Base-by-base conservation (phyloP, 2,113 vertebrate genomes). In the Dasypus novemcinctus region DNA sequence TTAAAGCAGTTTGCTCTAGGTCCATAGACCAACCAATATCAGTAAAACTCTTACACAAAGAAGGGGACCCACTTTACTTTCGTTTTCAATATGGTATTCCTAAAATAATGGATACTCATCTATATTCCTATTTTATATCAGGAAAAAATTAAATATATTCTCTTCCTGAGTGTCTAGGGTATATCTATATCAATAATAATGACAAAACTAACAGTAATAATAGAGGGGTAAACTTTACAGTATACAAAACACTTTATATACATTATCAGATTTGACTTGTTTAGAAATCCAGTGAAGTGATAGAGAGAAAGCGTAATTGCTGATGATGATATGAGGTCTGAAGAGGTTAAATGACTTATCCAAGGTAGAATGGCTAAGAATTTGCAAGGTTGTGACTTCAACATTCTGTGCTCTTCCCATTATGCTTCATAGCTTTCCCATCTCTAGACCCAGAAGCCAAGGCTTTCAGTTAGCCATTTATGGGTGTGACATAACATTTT, bases 161-260 rank as follows among this genome's bases (percentile, higher is more conserved):
- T 36, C 31, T 69, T 52, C 54, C 36, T 57, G 46, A 63, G 59
- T 61, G 25, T 79, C 29, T 7, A 64, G 43, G 8, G 27, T 86
- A 3, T 21, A 10, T n/a, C 25, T 27, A 15, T 38, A 5, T 59
- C 59, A 52, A 8, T 69, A n/a, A 23, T 13, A 29, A 8, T 33
- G 4, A 4, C 61, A 64, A 1, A 20, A 13, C 10, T 6, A 11
- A 29, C 18, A n/a, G 69, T 18, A 25, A 12, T 3, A 21, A 59
- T 43, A 46, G 0, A 23, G 2, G 15, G 11, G 6, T 12, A 14
- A 1, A n/a, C 25, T 76, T 63, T 41, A 7, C 8, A 4, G 10
- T 4, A 31, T 21, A 71, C 12, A 23, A 68, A 69, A 43, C 18
- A 41, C 7, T 8, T 85, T 49, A 41, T 36, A 7, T 15, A 15